Evolutionary conservation across 2,113 vertebrate genomes (phyloP).

Genomic region (Fulmarus glacialis): DNA sequence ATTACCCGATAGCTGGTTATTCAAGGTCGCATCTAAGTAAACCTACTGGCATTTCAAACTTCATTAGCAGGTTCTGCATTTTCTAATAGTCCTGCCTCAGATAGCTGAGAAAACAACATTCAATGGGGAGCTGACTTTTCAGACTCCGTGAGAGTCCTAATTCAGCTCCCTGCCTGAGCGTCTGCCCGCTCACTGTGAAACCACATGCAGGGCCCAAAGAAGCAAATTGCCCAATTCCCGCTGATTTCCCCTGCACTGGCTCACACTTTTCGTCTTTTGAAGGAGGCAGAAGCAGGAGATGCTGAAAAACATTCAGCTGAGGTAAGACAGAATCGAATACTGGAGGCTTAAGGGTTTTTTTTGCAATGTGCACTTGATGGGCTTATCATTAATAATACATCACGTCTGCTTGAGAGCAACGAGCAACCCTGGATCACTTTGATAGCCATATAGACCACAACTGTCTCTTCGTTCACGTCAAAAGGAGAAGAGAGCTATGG

Average conservation of each 20-base stretch:
- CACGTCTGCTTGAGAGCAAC: neutral
- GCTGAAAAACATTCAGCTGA: neutral
- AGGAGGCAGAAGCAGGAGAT: neutral
- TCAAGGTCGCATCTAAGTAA: neutral
- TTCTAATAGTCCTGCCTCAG: neutral
- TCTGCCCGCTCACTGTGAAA: neutral
- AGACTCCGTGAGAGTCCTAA: neutral
- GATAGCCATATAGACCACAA: neutral
- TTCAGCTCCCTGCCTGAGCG: neutral
- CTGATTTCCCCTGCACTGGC: neutral
- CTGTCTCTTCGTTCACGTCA: neutral
- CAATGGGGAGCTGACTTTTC: neutral
- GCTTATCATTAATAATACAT: neutral
- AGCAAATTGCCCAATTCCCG: neutral
- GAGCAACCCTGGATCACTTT: neutral
- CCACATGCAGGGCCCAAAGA: neutral
- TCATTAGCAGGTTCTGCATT: neutral
- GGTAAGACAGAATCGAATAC: neutral
- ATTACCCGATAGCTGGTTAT: neutral
- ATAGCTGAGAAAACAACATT: neutral
- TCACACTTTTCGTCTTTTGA: neutral
- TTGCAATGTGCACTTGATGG: neutral
- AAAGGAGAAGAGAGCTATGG: neutral
- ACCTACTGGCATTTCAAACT: neutral
- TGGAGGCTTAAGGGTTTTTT: neutral